These are phyloP conservation scores for Arnoldichthys spilopterus DNA, from an alignment of 2,797 vertebrate species.

Conservation along the genomic window DNA sequence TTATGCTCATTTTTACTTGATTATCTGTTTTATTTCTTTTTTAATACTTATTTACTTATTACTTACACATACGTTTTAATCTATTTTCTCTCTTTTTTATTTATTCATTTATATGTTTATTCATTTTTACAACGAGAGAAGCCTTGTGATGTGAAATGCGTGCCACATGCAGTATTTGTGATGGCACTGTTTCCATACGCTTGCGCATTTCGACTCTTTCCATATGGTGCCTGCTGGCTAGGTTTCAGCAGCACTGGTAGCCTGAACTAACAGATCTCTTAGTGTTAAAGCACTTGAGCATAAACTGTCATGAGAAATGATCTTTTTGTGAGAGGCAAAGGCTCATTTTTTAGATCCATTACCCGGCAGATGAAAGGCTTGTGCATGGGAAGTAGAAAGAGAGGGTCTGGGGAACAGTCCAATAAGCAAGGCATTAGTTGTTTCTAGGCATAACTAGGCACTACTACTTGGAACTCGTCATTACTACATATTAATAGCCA, in stretches of 20 bases:
- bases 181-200: constrained; percentile 50
- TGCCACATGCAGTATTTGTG: constrained; percentile 29
- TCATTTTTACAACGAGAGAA: background rate
- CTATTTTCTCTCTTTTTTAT: constrained; percentile 2
- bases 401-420: background rate
- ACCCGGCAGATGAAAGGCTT: constrained; percentile 45
- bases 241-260: constrained; percentile 47
- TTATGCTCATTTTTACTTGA: too few relatives aligned
- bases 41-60: too few relatives aligned
- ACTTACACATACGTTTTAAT: too few relatives aligned
- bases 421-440: constrained; percentile 4
- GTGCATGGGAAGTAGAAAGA: background rate
- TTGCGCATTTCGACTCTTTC: constrained; percentile 53
- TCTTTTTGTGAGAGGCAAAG: constrained; percentile 41
- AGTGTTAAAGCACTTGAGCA: constrained; percentile 45
- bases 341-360: constrained; percentile 46
- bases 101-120: constrained; percentile 19
- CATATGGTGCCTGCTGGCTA: constrained; percentile 54
- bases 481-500: too few relatives aligned
- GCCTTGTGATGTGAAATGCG: constrained; percentile 41
- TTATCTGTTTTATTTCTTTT: too few relatives aligned
- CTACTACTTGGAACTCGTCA: background rate
- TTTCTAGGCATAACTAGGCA: background rate
- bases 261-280: constrained; percentile 52
- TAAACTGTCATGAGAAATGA: constrained; percentile 58